A percentile compares a stretch with the other conserved stretches of the same genome.
Evolutionary conservation across 2,113 vertebrate genomes (phyloP).

Genomic region (Centropristis striata): DNA sequence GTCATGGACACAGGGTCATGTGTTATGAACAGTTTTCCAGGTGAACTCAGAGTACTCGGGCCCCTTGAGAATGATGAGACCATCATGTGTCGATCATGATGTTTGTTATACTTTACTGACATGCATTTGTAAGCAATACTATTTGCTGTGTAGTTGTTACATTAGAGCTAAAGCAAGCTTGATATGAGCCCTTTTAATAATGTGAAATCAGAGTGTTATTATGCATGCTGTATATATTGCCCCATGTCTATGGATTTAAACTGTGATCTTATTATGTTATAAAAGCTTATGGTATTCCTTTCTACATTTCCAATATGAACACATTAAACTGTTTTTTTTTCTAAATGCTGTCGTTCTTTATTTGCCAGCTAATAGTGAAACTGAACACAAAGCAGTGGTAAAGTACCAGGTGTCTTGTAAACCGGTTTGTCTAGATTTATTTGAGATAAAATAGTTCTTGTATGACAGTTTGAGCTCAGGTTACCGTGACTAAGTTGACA

Average conservation of each 20-base stretch:
- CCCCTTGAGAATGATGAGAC: slow-evolving; percentile 75
- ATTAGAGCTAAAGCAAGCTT: not conserved
- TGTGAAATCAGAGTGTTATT: slow-evolving; percentile 35
- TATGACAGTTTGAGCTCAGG: no score
- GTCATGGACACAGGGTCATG: slow-evolving; percentile 61
- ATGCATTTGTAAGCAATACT: not conserved
- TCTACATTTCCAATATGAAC: not conserved
- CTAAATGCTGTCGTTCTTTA: not conserved
- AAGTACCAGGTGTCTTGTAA: not conserved
- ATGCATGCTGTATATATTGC: not conserved
- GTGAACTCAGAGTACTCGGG: not conserved
- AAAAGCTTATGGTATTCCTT: not conserved
- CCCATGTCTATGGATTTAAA: not conserved
- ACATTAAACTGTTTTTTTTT: slow-evolving; percentile 6
- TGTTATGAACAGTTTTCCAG: not conserved
- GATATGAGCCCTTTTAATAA: not conserved
- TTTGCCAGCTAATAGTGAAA: no score
- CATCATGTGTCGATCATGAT: slow-evolving; percentile 1
- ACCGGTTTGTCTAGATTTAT: slow-evolving; percentile 9
- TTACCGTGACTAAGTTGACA: not conserved
- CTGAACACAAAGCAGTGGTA: not conserved
- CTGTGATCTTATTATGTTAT: not conserved
- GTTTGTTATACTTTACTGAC: not conserved
- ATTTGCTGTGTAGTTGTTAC: not conserved
- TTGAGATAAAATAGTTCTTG: not conserved